phyloP scores from a whole-genome alignment of 2,113 vertebrate species.

The Perca fluviatilis region DNA sequence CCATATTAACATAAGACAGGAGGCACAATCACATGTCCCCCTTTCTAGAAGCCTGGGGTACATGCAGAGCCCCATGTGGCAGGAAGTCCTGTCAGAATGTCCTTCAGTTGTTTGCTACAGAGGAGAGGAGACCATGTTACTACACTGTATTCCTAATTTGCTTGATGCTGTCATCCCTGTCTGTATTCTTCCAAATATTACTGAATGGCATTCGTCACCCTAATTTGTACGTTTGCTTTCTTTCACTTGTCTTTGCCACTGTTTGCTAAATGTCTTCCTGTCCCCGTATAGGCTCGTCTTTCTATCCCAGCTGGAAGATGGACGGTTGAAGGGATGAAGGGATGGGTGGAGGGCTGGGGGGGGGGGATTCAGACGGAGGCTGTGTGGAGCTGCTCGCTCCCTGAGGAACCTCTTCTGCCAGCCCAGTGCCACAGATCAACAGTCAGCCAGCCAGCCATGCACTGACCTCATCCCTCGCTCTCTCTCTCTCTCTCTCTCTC shows the following conservation, averaged over 20 bases:
- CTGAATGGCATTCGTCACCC: not conserved
- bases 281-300: slow-evolving; percentile 48
- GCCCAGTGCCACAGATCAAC: slow-evolving; percentile 82
- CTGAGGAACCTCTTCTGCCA: slow-evolving; percentile 80
- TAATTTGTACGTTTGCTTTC: slow-evolving; percentile 20
- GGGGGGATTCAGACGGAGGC: slow-evolving; percentile 56
- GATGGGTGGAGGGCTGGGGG: slow-evolving; percentile 31
- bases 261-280: slow-evolving; percentile 32
- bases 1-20: not conserved
- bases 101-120: slow-evolving; percentile 22
- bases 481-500: slow-evolving; percentile 27
- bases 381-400: slow-evolving; percentile 71
- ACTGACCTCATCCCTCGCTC: slow-evolving; percentile 76
- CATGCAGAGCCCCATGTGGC: slow-evolving; percentile 10
- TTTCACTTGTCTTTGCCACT: slow-evolving; percentile 45
- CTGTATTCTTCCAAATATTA: not conserved
- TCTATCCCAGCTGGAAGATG: slow-evolving; percentile 57
- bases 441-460: slow-evolving; percentile 82
- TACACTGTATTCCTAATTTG: not conserved
- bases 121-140: not conserved
- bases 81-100: slow-evolving; percentile 11
- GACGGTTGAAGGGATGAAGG: slow-evolving; percentile 35
- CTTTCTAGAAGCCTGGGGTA: slow-evolving; percentile 21
- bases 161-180: not conserved
- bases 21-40: not conserved